Base-by-base conservation (phyloP, 2,888 invertebrate genomes). In the Xestia sexstrigata region DNA sequence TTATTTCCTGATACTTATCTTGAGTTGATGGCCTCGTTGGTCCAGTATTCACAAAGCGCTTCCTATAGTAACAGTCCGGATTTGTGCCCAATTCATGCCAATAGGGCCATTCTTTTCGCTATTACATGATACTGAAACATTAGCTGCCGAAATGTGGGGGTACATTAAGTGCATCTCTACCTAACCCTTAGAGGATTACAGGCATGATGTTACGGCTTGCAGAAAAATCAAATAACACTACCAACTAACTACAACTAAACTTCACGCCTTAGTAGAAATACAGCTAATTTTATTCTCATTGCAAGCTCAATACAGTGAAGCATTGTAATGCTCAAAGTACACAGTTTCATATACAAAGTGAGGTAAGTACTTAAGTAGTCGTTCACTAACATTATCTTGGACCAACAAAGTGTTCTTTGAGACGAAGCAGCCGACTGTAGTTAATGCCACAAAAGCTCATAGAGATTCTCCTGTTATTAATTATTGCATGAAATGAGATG, bases 401-500 rank as follows among this genome's bases (percentile, higher is more conserved):
- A 81, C 85, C 82, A 90, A 93, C 92, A 93, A 89, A 91, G 91
- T 85, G 85, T 80, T 84, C 92, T 91, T 92, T 92, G 90, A 92
- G 88, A 82, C 78, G 65, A 45, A 83, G 87, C 89, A 86, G 85
- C 87, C 86, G 85, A 86, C 88, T 84, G 86, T 87, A 79, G 88
- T 88, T 88, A 89, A 89, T 88, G 83, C 86, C 83, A 87, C 89
- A 87, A 90, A 92, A 89, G 87, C 88, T 83, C 83, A 88, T 91
- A 90, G 87, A 83, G 85, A 87, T 84, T 81, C 75, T 76, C 78
- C 89, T 89, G 88, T 89, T 85, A 80, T 76, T 86, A 68, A 86
- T 89, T 86, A 90, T 88, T 88, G 87, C 81, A 76, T 84, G 87
- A 84, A 79, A 88, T 86, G 87, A 83, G 78, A 89, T 86, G 81